Conservation (phyloP, 2,888 invertebrate species). For the Nowickia ferox region DNA sequence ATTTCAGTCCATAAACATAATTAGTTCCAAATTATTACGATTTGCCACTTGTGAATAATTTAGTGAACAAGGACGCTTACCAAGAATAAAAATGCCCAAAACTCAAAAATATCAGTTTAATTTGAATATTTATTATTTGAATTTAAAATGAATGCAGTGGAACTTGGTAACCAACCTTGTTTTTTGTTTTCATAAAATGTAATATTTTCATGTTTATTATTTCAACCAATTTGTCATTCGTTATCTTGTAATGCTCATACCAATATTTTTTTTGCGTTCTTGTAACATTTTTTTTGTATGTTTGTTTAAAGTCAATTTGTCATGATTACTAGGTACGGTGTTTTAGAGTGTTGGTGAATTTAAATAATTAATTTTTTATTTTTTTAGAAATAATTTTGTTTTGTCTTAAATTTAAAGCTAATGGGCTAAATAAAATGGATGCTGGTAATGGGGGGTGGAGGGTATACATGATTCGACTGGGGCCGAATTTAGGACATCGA, state of each 20-base stretch:
- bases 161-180: conserved; percentile 43
- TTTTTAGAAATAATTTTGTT: conserved; percentile 1
- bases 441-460: conserved; percentile 47
- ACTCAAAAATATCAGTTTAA: background rate
- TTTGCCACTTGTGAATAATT: background rate
- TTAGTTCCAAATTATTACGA: too few species aligned
- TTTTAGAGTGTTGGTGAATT: conserved; percentile 31
- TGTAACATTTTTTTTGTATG: background rate
- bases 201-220: conserved; percentile 1
- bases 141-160: too few species aligned
- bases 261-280: conserved; percentile 30
- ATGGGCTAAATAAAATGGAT: conserved; percentile 1
- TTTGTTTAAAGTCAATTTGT: conserved; percentile 17
- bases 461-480: conserved; percentile 57
- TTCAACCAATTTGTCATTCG: conserved; percentile 47
- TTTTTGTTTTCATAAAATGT: background rate
- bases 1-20: conserved; percentile 3
- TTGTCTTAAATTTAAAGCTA: conserved; percentile 9
- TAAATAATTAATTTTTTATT: background rate
- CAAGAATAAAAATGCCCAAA: background rate
- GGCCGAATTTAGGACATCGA: conserved; percentile 38
- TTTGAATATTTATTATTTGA: background rate
- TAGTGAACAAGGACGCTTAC: conserved; percentile 27
- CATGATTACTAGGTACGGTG: background rate
- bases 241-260: conserved; percentile 47